Evolutionary conservation across 2,797 vertebrate genomes (phyloP).

Genomic region (Pipistrellus pipistrellus): DNA sequence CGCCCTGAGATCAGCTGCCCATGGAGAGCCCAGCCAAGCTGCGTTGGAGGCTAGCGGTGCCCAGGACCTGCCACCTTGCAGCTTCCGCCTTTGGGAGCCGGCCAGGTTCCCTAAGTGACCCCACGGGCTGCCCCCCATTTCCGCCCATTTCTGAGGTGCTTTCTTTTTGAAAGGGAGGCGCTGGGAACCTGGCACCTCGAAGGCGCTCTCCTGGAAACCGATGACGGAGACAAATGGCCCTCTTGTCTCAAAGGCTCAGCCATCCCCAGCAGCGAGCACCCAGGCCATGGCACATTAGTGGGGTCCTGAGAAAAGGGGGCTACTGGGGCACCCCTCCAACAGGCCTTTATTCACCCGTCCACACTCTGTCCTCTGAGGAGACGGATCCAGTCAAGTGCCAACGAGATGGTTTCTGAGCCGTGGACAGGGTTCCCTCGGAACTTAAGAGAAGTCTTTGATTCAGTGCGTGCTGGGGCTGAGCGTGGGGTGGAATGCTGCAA

Average conservation of each 20-base stretch:
- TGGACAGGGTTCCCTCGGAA: rapidly evolving
- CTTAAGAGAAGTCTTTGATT: neutral
- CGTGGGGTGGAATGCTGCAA: neutral
- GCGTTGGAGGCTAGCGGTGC: neutral
- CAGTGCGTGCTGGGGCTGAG: neutral
- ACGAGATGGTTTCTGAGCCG: neutral
- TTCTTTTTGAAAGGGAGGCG: neutral
- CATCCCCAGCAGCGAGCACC: neutral
- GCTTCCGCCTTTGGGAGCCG: neutral
- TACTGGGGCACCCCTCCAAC: rapidly evolving
- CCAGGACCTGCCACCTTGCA: neutral
- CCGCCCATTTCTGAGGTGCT: neutral
- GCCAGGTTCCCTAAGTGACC: neutral
- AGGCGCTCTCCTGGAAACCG: rapidly evolving
- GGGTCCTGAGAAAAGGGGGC: constrained; percentile 72
- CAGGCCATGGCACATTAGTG: constrained; percentile 25
- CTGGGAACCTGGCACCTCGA: neutral
- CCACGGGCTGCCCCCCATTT: neutral
- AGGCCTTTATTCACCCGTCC: neutral
- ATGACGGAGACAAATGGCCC: constrained; percentile 68
- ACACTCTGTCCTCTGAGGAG: rapidly evolving
- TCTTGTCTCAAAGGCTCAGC: neutral
- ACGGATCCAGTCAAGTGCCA: neutral
- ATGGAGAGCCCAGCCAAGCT: neutral
- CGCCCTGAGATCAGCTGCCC: rapidly evolving